Evolutionary conservation across 2,113 vertebrate genomes (phyloP), one percentile per base, ranked within the genome.

Genomic region (Xyrauchen texanus): DNA sequence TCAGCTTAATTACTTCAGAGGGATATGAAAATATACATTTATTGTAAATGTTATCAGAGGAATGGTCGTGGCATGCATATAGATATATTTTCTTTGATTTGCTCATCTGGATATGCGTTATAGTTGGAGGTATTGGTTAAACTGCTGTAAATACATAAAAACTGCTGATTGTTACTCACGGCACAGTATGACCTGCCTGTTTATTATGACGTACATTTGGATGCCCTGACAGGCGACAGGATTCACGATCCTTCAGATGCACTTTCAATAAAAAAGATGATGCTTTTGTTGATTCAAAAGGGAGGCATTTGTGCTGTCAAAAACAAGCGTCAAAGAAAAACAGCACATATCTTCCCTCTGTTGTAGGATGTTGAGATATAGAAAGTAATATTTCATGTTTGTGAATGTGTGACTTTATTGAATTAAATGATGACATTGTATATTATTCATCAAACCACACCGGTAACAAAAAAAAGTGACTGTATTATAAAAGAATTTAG

Each of bases 401-500:
- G 96, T 96, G 91, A 93, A 94, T 88, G 87, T 95, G 94, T 95
- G 95, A 95, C 92, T 95, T 95, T 93, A 92, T 94, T 92, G 89
- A 92, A 91, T 91, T 93, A 82, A 85, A 87, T 64, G 45, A 91
- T 83, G 87, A 93, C 96, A 95, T 96, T 99, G 96, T 98, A 98
- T 90, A 97, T 96, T 97, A 96, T 91, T 89, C 95, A 96, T 96
- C 94, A 34, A 34, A 34, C 21, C 21, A 95, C 94, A 93, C 93
- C 94, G 96, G 93, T 98, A 96, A 97, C 93, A 95, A 90, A 83
- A 91, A 94, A 13, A 96, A 34, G n/a, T 92, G 93, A 96, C 92
- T 96, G 96, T 97, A 98, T 96, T 98, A 95, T 95, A 96, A 96
- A 96, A 96, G 94, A 97, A 94, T 95, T 93, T 94, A 98, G 94